Evolutionary conservation across 2,797 vertebrate genomes (phyloP).

Genomic region (Semaprochilodus insignis): DNA sequence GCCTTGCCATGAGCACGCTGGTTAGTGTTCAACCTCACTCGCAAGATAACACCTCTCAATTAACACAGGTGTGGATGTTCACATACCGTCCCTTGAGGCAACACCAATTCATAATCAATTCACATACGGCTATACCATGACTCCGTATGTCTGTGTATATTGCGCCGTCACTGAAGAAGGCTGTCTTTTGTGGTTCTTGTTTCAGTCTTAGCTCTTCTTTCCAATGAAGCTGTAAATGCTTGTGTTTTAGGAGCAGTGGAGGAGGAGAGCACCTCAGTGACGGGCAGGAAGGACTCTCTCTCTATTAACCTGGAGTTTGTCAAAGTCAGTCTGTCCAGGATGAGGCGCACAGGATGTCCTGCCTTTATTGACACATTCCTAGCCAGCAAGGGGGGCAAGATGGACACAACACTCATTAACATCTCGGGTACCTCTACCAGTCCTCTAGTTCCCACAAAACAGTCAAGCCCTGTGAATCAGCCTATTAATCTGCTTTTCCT

Average conservation of each 20-base stretch:
- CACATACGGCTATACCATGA: no score
- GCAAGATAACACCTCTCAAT: no score
- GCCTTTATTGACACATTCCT: slow-evolving; percentile 92
- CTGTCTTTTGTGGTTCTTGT: neutral
- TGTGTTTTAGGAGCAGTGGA: slow-evolving; percentile 86
- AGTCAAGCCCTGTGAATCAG: neutral
- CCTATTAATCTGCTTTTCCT: neutral
- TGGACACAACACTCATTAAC: slow-evolving; percentile 97
- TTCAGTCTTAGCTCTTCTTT: neutral
- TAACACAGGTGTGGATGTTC: no score
- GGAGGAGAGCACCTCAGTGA: slow-evolving; percentile 94
- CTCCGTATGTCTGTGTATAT: neutral
- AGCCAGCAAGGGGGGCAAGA: slow-evolving; percentile 88
- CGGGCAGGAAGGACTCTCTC: slow-evolving; percentile 95
- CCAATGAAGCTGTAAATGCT: neutral
- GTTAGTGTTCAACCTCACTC: no score
- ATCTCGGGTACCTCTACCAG: slow-evolving; percentile 88
- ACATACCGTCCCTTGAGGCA: no score
- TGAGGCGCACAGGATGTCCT: slow-evolving; percentile 90
- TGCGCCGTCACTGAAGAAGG: neutral
- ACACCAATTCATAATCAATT: no score
- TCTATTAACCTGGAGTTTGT: slow-evolving; percentile 99
- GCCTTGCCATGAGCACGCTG: no score
- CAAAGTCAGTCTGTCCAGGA: slow-evolving; percentile 96
- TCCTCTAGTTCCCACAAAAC: neutral